Evolutionary conservation across 1,140 invertebrate genomes (phyloP), one percentile per base, ranked within the genome.

Genomic region (Nasonia giraulti): DNA sequence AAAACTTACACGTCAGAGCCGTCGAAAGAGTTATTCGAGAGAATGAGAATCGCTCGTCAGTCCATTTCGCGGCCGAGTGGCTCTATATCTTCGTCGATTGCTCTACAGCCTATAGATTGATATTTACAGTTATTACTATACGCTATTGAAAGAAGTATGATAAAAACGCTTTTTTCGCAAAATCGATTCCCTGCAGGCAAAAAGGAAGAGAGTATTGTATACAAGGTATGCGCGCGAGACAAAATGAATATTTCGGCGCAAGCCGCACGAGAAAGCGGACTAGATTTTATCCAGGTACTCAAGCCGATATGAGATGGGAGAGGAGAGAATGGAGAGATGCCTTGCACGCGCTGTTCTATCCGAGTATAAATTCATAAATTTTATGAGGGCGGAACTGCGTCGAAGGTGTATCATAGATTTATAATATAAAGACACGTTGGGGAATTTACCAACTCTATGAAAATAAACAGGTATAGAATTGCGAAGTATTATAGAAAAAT

Each of bases 31-130:
- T 10, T 0, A 79, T 27, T 27, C 27, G 31, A 47, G 31, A 47
- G 77, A 79, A n/a, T 66, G 77, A 11, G 20, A 80, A 80, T 80
- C 78, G 78, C 78, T 80, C 44, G 62, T 80, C 78, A 69, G 78
- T 69, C 78, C 78, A 80, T 80, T 80, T 80, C 78, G 20, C 55
- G 33, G 66, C 27, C 78, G 78, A 80, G 78, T 80, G 78, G 78
- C 78, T 80, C 44, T 69, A 80, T 80, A 37, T 80, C 44, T 8
- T 14, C 78, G 78, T 44, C 78, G 62, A 80, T 68, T 44, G 78
- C 23, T 50, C 31, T 27, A 78, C 1, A 50, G 27, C 33, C 33
- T 33, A 33, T 33, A 33, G 2, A 2, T 5, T 33, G 5, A 33
- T 5, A 33, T 0, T 33, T 5, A 5, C 33, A 33, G 33, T 33